Evolutionary conservation across 2,797 vertebrate genomes (phyloP).

Genomic region (Remorina albescens): DNA sequence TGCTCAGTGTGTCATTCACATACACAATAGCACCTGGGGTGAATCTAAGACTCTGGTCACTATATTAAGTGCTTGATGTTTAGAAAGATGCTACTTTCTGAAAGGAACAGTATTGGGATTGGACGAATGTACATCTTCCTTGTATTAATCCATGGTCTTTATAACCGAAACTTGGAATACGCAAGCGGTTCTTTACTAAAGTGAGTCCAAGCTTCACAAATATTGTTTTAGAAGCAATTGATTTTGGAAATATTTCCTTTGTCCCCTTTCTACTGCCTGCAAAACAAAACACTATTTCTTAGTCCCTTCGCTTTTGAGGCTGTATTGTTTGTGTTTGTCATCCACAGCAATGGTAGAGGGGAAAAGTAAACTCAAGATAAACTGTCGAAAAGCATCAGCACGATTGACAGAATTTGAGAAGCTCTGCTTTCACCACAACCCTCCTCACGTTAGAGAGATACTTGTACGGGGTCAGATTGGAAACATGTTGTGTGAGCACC

Average conservation of each 20-base stretch:
- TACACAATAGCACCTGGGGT: slow-evolving; percentile 54
- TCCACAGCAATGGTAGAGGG: slow-evolving; percentile 33
- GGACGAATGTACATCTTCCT: slow-evolving; percentile 56
- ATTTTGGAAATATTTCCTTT: slow-evolving; percentile 40
- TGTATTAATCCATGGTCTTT: slow-evolving; percentile 51
- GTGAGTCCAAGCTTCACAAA: slow-evolving; percentile 29
- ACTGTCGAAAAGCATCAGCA: slow-evolving; percentile 55
- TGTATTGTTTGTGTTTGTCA: slow-evolving; percentile 63
- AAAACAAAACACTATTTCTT: slow-evolving; percentile 29
- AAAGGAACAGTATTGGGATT: slow-evolving; percentile 64
- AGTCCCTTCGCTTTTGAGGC: slow-evolving; percentile 27
- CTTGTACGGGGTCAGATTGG: slow-evolving; percentile 75
- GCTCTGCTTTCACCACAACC: slow-evolving; percentile 63
- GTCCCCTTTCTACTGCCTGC: neutral
- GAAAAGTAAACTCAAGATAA: slow-evolving; percentile 63
- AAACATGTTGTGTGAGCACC: slow-evolving; percentile 79
- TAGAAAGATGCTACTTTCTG: slow-evolving; percentile 67
- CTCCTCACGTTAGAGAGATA: slow-evolving; percentile 64
- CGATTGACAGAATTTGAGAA: slow-evolving; percentile 70
- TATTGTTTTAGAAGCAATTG: slow-evolving; percentile 37
- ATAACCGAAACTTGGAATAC: slow-evolving; percentile 24
- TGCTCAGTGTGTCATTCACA: slow-evolving; percentile 29
- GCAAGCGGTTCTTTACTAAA: slow-evolving; percentile 52
- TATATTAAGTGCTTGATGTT: slow-evolving; percentile 57
- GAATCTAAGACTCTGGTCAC: slow-evolving; percentile 66